Conservation (phyloP, 2,888 invertebrate species). For the Tinea pellionella region DNA sequence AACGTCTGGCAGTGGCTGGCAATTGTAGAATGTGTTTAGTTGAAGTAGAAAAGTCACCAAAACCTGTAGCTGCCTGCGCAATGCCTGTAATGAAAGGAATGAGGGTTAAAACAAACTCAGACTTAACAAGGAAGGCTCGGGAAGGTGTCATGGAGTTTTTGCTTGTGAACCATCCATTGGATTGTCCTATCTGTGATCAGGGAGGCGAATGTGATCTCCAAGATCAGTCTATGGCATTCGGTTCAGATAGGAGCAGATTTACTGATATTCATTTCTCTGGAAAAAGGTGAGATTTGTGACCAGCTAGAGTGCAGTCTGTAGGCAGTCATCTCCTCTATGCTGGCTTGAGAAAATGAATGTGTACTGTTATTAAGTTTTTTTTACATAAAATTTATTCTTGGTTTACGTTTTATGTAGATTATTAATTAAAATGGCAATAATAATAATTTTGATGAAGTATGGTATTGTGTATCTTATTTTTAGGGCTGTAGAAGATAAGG, state of each 20-base stretch:
- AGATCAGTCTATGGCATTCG: conserved; percentile 99
- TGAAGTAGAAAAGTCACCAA: conserved; percentile 97
- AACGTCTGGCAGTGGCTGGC: conserved; percentile 96
- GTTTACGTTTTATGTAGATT: too few relatives aligned
- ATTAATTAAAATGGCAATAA: too few relatives aligned
- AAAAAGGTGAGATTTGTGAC: conserved; percentile 86
- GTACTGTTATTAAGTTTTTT: too few relatives aligned
- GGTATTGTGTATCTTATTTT: background rate
- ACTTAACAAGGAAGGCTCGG: conserved; percentile 81
- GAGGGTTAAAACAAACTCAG: conserved; percentile 97
- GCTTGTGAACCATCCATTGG: conserved; percentile 97
- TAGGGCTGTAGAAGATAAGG: conserved; percentile 98
- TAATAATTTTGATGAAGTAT: too few relatives aligned
- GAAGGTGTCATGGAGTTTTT: conserved; percentile 98
- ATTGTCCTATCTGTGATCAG: conserved; percentile 99
- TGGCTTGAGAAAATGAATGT: too few relatives aligned
- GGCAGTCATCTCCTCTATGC: too few relatives aligned
- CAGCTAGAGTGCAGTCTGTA: too few relatives aligned
- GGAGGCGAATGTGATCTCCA: conserved; percentile 94
- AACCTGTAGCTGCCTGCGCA: conserved; percentile 98
- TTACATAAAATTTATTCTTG: too few relatives aligned
- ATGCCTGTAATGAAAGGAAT: conserved; percentile 99
- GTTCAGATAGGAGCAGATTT: conserved; percentile 93
- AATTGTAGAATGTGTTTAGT: conserved; percentile 99
- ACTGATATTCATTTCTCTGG: conserved; percentile 92